These are phyloP conservation scores for Cassiopea xamachana DNA, from an alignment of 30 jellyfish, hydroid and myxozoan genomes.

Conservation along the genomic window DNA sequence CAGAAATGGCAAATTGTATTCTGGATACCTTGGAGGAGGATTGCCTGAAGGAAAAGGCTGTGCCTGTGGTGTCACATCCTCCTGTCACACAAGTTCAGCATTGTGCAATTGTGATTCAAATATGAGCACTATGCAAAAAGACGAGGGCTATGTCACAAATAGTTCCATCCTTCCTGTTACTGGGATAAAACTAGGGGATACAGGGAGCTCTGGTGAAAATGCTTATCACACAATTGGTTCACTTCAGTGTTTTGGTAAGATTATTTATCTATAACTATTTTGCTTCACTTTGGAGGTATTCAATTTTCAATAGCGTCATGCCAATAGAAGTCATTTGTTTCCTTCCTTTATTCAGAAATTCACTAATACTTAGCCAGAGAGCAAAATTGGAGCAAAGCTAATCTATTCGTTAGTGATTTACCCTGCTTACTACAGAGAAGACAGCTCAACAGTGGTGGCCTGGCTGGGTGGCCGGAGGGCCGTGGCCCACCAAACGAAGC, in stretches of 20 bases:
- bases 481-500: no score
- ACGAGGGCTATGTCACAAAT: constrained; percentile 62
- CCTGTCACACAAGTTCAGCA: constrained; percentile 19
- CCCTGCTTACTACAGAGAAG: no score
- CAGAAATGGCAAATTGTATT: constrained; percentile 11
- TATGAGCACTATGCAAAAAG: not conserved
- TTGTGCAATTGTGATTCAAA: constrained; percentile 67
- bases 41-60: constrained; percentile 61
- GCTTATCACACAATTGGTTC: constrained; percentile 42
- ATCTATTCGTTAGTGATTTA: no score
- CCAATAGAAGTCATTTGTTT: no score
- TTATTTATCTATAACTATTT: no score
- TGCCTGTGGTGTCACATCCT: constrained; percentile 59
- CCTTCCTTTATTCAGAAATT: no score
- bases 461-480: no score
- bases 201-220: constrained; percentile 22
- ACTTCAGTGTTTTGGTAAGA: constrained; percentile 52
- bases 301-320: no score
- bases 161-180: constrained; percentile 45
- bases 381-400: no score
- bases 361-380: no score
- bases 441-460: no score
- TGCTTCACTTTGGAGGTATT: no score
- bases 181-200: constrained; percentile 39
- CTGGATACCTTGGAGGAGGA: constrained; percentile 51